Percentiles rank a stretch among this genome's conserved stretches.
phyloP scores from a whole-genome alignment of 2,888 invertebrate species.

The Cataglyphis rosenhaueri region DNA sequence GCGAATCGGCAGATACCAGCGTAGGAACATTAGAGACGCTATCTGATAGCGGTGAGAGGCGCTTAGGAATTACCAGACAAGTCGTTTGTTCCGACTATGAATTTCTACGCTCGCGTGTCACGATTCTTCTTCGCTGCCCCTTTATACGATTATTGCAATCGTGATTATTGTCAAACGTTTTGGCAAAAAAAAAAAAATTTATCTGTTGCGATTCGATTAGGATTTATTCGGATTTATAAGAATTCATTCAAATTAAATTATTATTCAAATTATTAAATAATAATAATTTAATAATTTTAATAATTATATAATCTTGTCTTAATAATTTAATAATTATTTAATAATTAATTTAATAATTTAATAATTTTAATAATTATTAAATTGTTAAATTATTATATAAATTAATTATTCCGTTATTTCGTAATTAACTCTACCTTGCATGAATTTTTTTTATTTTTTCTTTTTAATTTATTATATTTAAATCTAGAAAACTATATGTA shows the following conservation, averaged over 20 bases:
- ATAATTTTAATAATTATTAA: too few species aligned
- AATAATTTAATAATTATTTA: too few species aligned
- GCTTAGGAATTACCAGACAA: slow-evolving; percentile 74
- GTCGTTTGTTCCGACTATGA: slow-evolving; percentile 59
- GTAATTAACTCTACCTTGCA: not conserved
- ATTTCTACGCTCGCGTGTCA: slow-evolving; percentile 31
- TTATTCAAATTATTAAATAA: too few species aligned
- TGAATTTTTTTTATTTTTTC: not conserved
- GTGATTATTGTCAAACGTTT: not conserved
- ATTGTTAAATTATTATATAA: too few species aligned
- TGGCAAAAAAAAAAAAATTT: not conserved
- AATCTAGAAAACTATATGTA: not conserved
- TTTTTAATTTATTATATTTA: not conserved
- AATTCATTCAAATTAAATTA: not conserved
- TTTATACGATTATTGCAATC: not conserved
- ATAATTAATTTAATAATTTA: too few species aligned
- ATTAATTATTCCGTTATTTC: not conserved
- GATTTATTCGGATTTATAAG: not conserved
- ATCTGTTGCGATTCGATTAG: slow-evolving; percentile 5
- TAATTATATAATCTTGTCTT: too few species aligned
- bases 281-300: too few species aligned
- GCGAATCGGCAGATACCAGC: slow-evolving; percentile 78
- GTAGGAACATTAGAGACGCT: slow-evolving; percentile 77
- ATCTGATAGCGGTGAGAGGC: slow-evolving; percentile 67
- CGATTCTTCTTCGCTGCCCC: not conserved